phyloP scores from a whole-genome alignment of 2,113 vertebrate genomes.

The Saimiri boliviensis region DNA sequence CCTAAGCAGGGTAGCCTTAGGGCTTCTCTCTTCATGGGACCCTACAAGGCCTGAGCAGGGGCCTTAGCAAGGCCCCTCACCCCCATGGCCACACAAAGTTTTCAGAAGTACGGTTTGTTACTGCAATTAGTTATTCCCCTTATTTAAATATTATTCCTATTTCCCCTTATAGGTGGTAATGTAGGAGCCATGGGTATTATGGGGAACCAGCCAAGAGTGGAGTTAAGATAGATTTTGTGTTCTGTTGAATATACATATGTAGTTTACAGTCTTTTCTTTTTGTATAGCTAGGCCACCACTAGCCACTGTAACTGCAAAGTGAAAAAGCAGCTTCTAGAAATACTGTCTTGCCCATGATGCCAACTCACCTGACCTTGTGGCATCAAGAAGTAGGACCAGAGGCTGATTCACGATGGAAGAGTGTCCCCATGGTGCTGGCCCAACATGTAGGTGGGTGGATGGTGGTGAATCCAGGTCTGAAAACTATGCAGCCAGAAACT shows the following conservation, averaged over 20 bases:
- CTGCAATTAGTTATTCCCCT: background rate
- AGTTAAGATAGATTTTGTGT: background rate
- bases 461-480: background rate
- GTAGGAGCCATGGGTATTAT: background rate
- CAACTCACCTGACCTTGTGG: background rate
- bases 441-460: background rate
- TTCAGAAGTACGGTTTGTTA: background rate
- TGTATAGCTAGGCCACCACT: background rate
- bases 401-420: background rate
- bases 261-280: background rate
- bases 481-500: background rate
- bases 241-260: background rate
- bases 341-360: background rate
- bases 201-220: background rate
- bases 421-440: background rate
- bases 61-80: background rate
- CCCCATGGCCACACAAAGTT: background rate
- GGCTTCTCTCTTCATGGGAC: background rate
- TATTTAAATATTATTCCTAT: background rate
- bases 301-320: background rate
- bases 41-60: background rate
- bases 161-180: background rate
- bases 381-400: background rate
- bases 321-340: slow-evolving; percentile 35
- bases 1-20: background rate